Evolutionary conservation across 1,140 invertebrate species (phyloP).

Genomic region (Drosophila lacertosa): DNA sequence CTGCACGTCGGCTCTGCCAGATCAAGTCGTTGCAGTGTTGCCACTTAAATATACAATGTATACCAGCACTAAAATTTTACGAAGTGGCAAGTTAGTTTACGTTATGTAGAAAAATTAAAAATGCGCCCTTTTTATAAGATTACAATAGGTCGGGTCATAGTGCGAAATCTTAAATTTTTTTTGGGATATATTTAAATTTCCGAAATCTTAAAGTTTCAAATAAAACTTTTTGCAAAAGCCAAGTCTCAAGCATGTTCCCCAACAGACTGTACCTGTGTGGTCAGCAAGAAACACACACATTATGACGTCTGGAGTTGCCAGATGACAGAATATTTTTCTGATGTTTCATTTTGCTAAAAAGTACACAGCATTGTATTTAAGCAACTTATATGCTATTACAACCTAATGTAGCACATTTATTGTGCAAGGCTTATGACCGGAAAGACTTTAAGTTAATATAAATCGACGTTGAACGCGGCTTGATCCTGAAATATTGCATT

Average conservation of each 20-base stretch:
- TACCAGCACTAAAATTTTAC: not conserved
- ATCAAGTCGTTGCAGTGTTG: conserved; percentile 3
- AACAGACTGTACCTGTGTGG: conserved; percentile 42
- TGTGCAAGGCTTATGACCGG: not conserved
- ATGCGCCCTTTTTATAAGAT: conserved; percentile 40
- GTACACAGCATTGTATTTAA: conserved; percentile 40
- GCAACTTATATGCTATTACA: conserved; percentile 11
- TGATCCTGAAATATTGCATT: no score
- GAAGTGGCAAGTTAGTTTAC: conserved; percentile 28
- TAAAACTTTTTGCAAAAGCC: not conserved
- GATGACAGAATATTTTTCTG: conserved; percentile 31
- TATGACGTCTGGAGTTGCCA: conserved; percentile 20
- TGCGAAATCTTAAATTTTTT: not conserved
- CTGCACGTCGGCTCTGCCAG: conserved; percentile 35
- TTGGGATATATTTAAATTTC: not conserved
- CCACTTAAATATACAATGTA: conserved; percentile 3
- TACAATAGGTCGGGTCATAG: not conserved
- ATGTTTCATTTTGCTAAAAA: conserved; percentile 52
- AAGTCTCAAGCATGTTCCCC: not conserved
- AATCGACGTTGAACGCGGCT: no score
- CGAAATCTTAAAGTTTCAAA: not conserved
- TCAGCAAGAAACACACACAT: conserved; percentile 4
- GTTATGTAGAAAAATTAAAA: conserved; percentile 47
- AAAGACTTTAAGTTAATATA: not conserved
- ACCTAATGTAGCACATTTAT: not conserved